Evolutionary conservation across 2,888 invertebrate genomes (phyloP).

Genomic region (Disparrhopalites patrizii): DNA sequence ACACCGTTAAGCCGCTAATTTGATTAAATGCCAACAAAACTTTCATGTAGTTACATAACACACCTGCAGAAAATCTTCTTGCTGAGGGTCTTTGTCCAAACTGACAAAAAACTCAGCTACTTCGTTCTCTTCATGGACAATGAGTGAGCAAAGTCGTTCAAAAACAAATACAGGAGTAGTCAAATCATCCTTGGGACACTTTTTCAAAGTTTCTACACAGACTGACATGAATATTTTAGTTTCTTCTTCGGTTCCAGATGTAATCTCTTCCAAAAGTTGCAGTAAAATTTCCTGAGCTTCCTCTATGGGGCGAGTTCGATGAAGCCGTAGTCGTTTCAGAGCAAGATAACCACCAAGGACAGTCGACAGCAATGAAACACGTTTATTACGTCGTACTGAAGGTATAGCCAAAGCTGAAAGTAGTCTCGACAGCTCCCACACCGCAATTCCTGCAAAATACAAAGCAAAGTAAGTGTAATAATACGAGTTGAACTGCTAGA

Average conservation of each 20-base stretch:
- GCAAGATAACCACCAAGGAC: slow-evolving; percentile 92
- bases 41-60: not conserved
- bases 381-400: slow-evolving; percentile 41
- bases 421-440: slow-evolving; percentile 44
- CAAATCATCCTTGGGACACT: slow-evolving; percentile 84
- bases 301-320: slow-evolving; percentile 89
- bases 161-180: slow-evolving; percentile 97
- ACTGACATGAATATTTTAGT: slow-evolving; percentile 96
- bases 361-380: slow-evolving; percentile 53
- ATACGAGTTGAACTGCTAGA: no score
- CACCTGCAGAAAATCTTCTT: slow-evolving; percentile 94
- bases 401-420: slow-evolving; percentile 46
- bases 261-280: slow-evolving; percentile 62
- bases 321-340: slow-evolving; percentile 82
- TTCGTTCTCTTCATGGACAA: slow-evolving; percentile 95
- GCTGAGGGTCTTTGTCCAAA: slow-evolving; percentile 96
- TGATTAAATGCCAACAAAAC: not conserved
- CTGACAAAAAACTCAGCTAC: slow-evolving; percentile 94
- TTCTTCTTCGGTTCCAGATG: slow-evolving; percentile 82
- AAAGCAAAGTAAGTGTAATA: not conserved
- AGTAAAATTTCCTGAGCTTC: slow-evolving; percentile 93
- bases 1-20: no score
- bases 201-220: slow-evolving; percentile 91
- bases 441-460: slow-evolving; percentile 35
- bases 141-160: slow-evolving; percentile 92